phyloP scores from a whole-genome alignment of 2,797 vertebrate species.

The Sebastes alutus region DNA sequence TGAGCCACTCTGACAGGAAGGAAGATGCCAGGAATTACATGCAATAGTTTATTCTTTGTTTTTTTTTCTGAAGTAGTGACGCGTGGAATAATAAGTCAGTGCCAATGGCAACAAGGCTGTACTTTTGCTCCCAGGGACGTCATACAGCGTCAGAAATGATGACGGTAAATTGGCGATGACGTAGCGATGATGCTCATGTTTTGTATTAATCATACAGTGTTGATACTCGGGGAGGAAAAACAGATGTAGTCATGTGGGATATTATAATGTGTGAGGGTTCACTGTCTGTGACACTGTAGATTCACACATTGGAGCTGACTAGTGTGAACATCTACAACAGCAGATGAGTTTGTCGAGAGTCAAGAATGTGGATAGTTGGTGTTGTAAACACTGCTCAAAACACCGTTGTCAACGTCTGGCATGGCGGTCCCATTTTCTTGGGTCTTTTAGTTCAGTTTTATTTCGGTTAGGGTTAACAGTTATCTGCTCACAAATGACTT shows the following conservation, averaged over 20 bases:
- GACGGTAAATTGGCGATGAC: background rate
- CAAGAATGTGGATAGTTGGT: background rate
- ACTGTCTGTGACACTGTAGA: background rate
- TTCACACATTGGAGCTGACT: background rate
- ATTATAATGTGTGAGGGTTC: background rate
- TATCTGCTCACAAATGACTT: too few species aligned
- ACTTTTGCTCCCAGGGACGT: background rate
- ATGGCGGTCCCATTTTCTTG: background rate
- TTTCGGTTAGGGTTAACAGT: background rate
- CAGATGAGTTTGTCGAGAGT: background rate
- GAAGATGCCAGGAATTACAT: background rate
- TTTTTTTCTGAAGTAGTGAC: background rate
- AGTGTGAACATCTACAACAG: background rate
- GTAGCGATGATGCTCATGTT: background rate
- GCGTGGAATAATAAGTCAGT: background rate
- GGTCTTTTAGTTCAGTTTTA: background rate
- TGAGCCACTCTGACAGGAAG: constrained; percentile 8
- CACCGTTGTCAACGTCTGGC: background rate
- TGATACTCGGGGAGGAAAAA: background rate
- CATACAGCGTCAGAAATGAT: background rate
- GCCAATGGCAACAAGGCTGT: background rate
- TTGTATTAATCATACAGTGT: background rate
- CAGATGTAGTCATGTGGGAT: background rate
- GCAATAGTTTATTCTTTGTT: background rate
- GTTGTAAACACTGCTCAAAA: background rate